Conservation (phyloP, 2,888 invertebrate species). For the Zygaena filipendulae region DNA sequence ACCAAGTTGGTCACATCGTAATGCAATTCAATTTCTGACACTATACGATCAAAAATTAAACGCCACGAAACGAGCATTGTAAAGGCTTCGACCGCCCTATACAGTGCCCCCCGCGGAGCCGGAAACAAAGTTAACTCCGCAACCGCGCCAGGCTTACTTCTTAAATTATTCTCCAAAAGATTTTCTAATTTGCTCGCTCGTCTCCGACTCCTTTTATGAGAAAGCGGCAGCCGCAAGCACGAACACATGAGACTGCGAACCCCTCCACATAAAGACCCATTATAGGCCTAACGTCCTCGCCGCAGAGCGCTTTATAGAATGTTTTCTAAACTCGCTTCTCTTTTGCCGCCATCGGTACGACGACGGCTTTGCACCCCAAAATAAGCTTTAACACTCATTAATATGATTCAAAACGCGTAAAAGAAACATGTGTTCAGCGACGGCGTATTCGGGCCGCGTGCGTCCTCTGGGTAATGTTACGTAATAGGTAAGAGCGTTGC, state of each 20-base stretch:
- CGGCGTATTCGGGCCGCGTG: conserved; percentile 49
- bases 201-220: conserved; percentile 38
- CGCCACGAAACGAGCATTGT: conserved; percentile 32
- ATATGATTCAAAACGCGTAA: conserved; percentile 43
- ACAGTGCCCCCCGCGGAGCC: conserved; percentile 24
- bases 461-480: conserved; percentile 65
- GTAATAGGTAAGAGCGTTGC: conserved; percentile 52
- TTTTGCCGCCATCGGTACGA: conserved; percentile 24
- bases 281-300: conserved; percentile 41
- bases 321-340: conserved; percentile 26
- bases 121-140: conserved; percentile 40
- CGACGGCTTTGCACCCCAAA: conserved; percentile 25
- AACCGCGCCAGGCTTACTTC: conserved; percentile 37
- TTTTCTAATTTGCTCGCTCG: conserved; percentile 63
- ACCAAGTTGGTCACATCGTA: too few relatives aligned
- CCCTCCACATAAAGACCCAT: conserved; percentile 33
- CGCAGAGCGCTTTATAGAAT: conserved; percentile 38
- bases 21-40: too few relatives aligned
- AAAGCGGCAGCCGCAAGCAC: conserved; percentile 31
- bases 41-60: too few relatives aligned
- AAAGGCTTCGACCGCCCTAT: conserved; percentile 25
- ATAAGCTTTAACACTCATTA: conserved; percentile 41
- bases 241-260: conserved; percentile 34
- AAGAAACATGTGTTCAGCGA: conserved; percentile 29
- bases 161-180: conserved; percentile 66